Evolutionary conservation across 2,113 vertebrate genomes (phyloP), one percentile per base, ranked within the genome.

Genomic region (Phainopepla nitens): DNA sequence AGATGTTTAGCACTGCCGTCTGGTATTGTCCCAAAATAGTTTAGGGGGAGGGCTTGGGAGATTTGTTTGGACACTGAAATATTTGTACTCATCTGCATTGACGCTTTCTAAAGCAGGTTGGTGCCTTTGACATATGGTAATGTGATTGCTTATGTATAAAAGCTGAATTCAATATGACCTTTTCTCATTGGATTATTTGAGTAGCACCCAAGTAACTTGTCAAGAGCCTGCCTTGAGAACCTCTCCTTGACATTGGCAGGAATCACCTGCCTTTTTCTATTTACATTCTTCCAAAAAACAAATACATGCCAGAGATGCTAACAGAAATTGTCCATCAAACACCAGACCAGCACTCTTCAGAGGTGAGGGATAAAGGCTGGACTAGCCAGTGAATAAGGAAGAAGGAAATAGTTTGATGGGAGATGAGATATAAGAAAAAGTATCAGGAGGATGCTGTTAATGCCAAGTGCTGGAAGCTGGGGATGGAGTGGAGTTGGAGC

Each of bases 151-250:
- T 68, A 1, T 45, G 49, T 69, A 45, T 76, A 85, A 66, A 75
- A 66, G 83, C 35, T 65, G 81, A 69, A 84, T 93, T 82, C 45
- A 72, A 45, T 45, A 82, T 85, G 89, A 79, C 62, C 50, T 91
- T 88, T 91, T 85, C 66, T 85, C 71, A 47, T 31, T 77, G 58
- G 42, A 33, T 82, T 80, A 53, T 91, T 96, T 97, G 75, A 90
- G 64, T 22, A 68, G 71, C 51, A 71, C 44, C 50, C 66, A 80
- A 70, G 70, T 27, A 79, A 50, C 47, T 73, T 82, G 84, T 64
- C 62, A 87, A 75, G 61, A 82, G 61, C 57, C 49, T 91, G 49
- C 86, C 73, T 42, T 39, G 61, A 75, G 81, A 94, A 15, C 61
- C 20, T 87, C 45, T 87, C 75, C 89, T 91, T 88, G 91, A 91